phyloP scores from a whole-genome alignment of 2,797 vertebrate genomes.

The Parauchenoglanis ngamensis region DNA sequence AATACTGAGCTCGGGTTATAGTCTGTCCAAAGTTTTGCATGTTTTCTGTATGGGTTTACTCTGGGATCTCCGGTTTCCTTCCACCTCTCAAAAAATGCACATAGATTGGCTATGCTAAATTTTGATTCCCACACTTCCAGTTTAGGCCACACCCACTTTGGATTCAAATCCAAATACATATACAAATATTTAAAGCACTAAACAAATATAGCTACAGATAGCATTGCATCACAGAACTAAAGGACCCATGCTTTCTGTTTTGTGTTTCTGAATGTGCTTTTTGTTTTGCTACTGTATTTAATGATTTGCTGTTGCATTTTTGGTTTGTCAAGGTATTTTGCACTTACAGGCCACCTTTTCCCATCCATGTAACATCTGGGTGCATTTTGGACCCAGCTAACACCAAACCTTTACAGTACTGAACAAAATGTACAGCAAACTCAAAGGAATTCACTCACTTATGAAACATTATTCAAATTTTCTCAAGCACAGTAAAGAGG shows the following conservation, averaged over 20 bases:
- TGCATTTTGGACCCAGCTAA: conserved; percentile 9
- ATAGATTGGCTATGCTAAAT: background rate
- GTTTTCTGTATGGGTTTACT: background rate
- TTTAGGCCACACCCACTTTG: background rate
- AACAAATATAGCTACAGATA: background rate
- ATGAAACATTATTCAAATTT: conserved; percentile 57
- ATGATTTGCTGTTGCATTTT: background rate
- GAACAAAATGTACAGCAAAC: conserved; percentile 28
- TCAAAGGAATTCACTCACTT: conserved; percentile 38
- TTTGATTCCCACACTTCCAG: background rate
- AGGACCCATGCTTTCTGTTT: background rate
- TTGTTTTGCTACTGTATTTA: background rate
- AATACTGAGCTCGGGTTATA: background rate
- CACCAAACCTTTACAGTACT: background rate
- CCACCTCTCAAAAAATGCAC: background rate
- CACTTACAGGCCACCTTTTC: background rate
- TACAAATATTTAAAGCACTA: background rate
- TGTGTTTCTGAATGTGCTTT: background rate
- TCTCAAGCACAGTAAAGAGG: conserved; percentile 53
- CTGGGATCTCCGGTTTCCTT: background rate
- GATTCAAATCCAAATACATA: background rate
- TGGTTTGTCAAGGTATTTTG: background rate
- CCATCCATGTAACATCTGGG: background rate
- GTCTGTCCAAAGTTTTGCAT: background rate
- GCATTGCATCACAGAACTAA: background rate